Base-by-base conservation (phyloP, 1,140 invertebrate species). In the Aphis craccivora region DNA sequence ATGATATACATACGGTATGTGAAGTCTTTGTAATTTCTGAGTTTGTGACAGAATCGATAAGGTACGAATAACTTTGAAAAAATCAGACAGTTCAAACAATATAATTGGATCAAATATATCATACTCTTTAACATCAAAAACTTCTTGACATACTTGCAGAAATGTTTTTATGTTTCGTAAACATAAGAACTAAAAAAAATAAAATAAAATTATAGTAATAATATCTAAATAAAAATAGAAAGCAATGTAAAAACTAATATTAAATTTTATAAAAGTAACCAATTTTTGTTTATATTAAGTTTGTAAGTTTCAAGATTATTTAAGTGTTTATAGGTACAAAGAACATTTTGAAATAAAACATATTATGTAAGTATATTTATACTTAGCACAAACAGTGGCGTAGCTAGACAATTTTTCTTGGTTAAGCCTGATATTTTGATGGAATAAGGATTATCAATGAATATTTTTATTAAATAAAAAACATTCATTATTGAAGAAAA, bases 131-230 rank as follows among this genome's bases (percentile, higher is more conserved):
- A 99, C 95, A 45, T 97, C 97, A 96, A 99, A 99, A 90, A 96
- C 96, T 93, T 96, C 97, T 94, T 97, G 97, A 95, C 98, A 99
- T 14, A 97, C 97, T 90, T 97, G 96, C 30, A 99, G 95, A 95
- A 99, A 99, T 93, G 97, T 96, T 95, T 98, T 97, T 93, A 99
- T 99, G 95, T 99, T 99, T 94, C 98, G 97, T 95, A 98, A 96
- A 95, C 99, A 99, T 90, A 99, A 95, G 95, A 99, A 99, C 98
- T 99, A 96, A 93, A 96, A 84, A 43, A 55, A 92, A 93, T 89
- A 37, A 53, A 4, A 88, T 11, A 87, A n/a, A 22, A n/a, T 35
- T 51, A 51, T 2, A 51, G 3, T 51, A 51, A 51, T 51, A 51
- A 51, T 51, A 18, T 2, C 48, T 51, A 51, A 3, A 51, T 51